phyloP scores from a whole-genome alignment of 2,888 invertebrate species.

The Mesorhabditis spiculigera region DNA sequence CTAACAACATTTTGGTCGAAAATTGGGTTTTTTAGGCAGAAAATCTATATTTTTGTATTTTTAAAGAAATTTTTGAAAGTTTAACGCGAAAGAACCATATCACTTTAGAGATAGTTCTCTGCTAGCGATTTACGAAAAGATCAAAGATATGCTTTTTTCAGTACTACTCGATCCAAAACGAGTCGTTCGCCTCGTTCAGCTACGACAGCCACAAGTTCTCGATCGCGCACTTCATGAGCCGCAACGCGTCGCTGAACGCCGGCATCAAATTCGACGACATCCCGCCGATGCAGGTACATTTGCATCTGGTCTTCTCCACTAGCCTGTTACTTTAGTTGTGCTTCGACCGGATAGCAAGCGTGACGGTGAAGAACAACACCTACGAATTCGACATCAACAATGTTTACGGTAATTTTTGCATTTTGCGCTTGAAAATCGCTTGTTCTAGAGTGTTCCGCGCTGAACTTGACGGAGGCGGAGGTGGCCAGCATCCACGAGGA shows the following conservation, averaged over 20 bases:
- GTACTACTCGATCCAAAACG: conserved; percentile 54
- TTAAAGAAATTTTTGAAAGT: no score
- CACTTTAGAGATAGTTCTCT: no score
- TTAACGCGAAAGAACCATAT: no score
- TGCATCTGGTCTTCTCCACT: background rate
- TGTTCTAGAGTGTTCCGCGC: conserved; percentile 38
- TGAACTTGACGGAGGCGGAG: conserved; percentile 48
- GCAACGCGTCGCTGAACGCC: conserved; percentile 23
- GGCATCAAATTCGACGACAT: conserved; percentile 31
- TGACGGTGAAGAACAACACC: conserved; percentile 51
- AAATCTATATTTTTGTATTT: no score
- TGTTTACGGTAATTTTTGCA: conserved; percentile 23
- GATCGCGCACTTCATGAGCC: conserved; percentile 16
- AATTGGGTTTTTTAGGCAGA: no score
- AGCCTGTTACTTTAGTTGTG: conserved; percentile 24
- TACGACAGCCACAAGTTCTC: conserved; percentile 38
- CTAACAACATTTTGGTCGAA: no score
- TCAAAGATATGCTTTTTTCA: conserved; percentile 25
- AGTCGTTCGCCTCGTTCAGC: conserved; percentile 56
- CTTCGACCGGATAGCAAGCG: conserved; percentile 50
- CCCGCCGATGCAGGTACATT: conserved; percentile 27
- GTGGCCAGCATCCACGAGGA: conserved; percentile 34
- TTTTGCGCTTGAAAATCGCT: background rate
- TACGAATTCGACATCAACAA: conserved; percentile 53
- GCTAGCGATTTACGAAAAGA: background rate